Evolutionary conservation across 2,113 vertebrate genomes (phyloP).

Genomic region (Anarrhichthys ocellatus): DNA sequence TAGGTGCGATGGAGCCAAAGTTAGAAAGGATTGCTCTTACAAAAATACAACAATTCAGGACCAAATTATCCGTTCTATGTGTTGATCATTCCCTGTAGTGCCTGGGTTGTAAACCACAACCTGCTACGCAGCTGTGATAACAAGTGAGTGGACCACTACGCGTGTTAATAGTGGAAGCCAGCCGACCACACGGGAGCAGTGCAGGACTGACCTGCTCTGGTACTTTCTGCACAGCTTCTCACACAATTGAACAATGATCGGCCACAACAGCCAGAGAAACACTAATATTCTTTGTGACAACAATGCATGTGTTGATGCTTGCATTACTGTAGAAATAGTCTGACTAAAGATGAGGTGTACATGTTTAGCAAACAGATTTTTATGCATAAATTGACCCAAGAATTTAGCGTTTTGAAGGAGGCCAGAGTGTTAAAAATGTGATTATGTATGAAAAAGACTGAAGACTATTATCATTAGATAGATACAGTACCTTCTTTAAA

Average conservation of each 20-base stretch:
- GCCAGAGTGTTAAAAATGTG: not conserved
- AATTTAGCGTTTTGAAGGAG: not conserved
- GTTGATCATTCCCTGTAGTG: not conserved
- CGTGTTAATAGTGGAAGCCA: not conserved
- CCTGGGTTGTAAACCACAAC: not conserved
- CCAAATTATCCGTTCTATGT: not conserved
- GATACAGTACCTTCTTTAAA: conserved; percentile 91
- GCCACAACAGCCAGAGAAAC: not conserved
- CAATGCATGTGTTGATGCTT: no score
- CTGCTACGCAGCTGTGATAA: not conserved
- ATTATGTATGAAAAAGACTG: not conserved
- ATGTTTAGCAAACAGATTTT: not conserved
- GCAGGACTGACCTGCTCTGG: conserved; percentile 13
- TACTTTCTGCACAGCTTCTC: conserved; percentile 34
- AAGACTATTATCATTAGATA: not conserved
- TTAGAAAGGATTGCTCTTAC: not conserved
- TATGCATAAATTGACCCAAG: not conserved
- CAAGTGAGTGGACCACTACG: not conserved
- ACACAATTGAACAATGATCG: conserved; percentile 46
- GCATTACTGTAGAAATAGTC: not conserved
- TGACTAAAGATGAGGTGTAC: no score
- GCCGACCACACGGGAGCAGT: not conserved
- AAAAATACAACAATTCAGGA: not conserved
- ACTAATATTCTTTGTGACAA: not conserved
- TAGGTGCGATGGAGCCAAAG: not conserved